Base-by-base conservation (phyloP, 2,888 invertebrate genomes). In the Andrena hattorfiana region DNA sequence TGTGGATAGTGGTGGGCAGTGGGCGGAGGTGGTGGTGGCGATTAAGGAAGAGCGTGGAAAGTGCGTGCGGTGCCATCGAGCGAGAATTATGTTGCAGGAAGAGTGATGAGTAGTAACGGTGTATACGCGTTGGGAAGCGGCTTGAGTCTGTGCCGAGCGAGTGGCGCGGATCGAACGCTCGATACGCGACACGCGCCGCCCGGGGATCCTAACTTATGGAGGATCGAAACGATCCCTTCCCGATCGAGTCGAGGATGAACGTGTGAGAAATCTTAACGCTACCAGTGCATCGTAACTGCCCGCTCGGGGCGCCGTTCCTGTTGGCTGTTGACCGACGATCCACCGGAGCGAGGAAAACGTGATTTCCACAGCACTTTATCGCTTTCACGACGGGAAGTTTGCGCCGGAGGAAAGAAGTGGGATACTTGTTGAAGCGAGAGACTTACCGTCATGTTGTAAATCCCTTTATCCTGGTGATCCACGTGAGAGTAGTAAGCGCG, bases 141-240 rank as follows among this genome's bases (percentile, higher is more conserved):
- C 67, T 51, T 70, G 70, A 60, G 67, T 71, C 62, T 76, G 77
- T 80, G 77, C 63, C 64, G 67, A 69, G 75, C 35, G 66, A 77
- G 76, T 71, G 72, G 67, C 83, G 69, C 73, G 68, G 75, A 72
- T 80, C 77, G 75, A 81, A 67, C 73, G 75, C 67, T 75, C 66
- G 77, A 77, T 78, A 78, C 76, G 63, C 64, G 77, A 77, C 74
- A 81, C 76, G 67, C 68, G 70, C 30, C 51, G 70, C 28, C 59
- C 23, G 26, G 63, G 35, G 74, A 78, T 74, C 78, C 32, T 66
- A 54, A 59, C 69, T 69, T 49, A 51, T 35, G 64, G 59, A 66
- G 68, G 76, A 83, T 83, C 75, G 66, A 13, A 49, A 49, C 68
- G 10, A 42, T 60, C 48, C 26, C 30, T 16, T 54, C 4, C 32